Base-by-base conservation (phyloP, 2,888 invertebrate species). In the Meiosimyza decipiens region DNA sequence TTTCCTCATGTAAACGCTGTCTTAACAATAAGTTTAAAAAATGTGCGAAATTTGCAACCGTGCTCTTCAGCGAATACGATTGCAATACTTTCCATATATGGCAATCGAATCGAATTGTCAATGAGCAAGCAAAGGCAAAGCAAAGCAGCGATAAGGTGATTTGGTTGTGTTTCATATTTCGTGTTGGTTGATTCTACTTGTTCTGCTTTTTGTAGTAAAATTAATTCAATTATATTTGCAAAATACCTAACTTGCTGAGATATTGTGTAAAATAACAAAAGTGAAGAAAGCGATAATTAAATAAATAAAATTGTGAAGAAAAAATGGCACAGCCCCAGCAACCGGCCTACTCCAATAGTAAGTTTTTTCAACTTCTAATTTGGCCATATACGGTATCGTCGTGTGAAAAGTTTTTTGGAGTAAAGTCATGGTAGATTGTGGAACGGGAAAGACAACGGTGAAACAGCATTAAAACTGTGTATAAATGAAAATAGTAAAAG, bases 331-430 rank as follows among this genome's bases (percentile, higher is more conserved):
- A 84, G 80, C 84, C 82, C 72, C 85, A 84, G 78, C 79, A 78
- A 79, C 84, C 82, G 77, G 83, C 82, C 71, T 84, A 84, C 74
- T 79, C 82, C 78, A 84, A 84, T 75, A 85, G 84, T 84, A 79
- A 84, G 84, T 83, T 76, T 54, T 47, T 57, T 16, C 63, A 47
- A 63, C 9, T 47, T 47, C 18, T 16, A 55, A 55, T 64, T 47
- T 67, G 50, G 33, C 70, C 74, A 67, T 74, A 60, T 67, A 57
- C 52, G 60, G 67, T 60, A n/a, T 50, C 22, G 28, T 51, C 28
- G 16, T 51, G 13, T 15, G 28, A 49, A 18, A 15, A 5, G 7
- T 54, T 40, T 33, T 33, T 54, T 67, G 11, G 40, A 40, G 40
- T 9, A 40, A 40, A 9, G 40, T 40, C 40, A 40, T 11, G 18